Evolutionary conservation across 2,797 vertebrate genomes (phyloP), one percentile per base, ranked within the genome.

Genomic region (Pipistrellus pygmaeus): DNA sequence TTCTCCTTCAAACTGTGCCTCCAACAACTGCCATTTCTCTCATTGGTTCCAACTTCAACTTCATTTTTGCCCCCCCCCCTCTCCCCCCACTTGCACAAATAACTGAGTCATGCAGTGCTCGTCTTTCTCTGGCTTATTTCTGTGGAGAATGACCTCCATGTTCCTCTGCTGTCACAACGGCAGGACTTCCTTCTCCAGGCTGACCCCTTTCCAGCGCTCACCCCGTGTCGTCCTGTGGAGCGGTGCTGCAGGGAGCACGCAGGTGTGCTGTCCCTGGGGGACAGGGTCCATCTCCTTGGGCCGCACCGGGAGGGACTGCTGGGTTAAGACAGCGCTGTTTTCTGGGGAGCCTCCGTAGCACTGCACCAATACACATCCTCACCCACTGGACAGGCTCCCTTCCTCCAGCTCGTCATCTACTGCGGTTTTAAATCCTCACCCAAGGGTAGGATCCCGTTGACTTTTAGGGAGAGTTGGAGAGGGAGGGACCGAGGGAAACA

Each of bases 1-100:
- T 64, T 76, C 75, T 41, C 27, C 77, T 85, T 85, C 25, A 41
- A 38, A n/a, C 18, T 3, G 62, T n/a, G 32, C 44, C 53, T 62
- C 73, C 71, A 53, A 44, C 30, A 85, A 38, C 41, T 20, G 38
- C 25, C 75, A 32, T 20, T 71, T 32, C 64, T 25, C 53, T 92
- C 38, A 23, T 8, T 62, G 41, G 53, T 78, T 86, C 18, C 38
- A 13, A n/a, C n/a, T 10, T 55, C 62, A 32, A 55, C 27, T 46
- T 32, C 14, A 3, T 6, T 11, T 18, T 5, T 2, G 20, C 10
- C 55, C 10, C 23, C 23, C 55, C 55, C 11, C 8, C 35, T 4
- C 1, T 3, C 23, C 1, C 0, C 11, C 8, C 4, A 2, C 77
- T 23, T 41, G 30, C 38, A 20, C 30, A 46, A 9, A 27, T 66